phyloP scores from a whole-genome alignment of 2,888 invertebrate species.

The Tenthredo distinguenda region DNA sequence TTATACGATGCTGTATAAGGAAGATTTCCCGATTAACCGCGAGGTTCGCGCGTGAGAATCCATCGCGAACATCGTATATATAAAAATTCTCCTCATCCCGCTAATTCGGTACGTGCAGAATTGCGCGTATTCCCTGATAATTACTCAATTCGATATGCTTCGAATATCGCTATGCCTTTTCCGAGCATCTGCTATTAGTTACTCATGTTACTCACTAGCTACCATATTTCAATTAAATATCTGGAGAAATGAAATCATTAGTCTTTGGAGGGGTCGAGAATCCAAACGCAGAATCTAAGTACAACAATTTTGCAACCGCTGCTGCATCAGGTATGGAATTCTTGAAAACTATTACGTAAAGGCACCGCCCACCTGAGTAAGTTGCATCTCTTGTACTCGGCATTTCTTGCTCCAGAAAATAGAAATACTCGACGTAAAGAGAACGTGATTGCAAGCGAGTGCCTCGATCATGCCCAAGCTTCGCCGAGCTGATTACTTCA shows the following conservation, averaged over 20 bases:
- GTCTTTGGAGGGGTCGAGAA: not conserved
- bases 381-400: conserved; percentile 26
- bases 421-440: conserved; percentile 17
- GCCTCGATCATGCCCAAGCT: conserved; percentile 25
- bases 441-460: conserved; percentile 33
- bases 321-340: not conserved
- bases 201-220: not conserved
- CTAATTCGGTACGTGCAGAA: not conserved
- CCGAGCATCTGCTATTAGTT: not conserved
- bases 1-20: conserved; percentile 8
- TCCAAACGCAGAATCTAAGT: not conserved
- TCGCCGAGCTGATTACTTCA: conserved; percentile 50
- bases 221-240: not conserved
- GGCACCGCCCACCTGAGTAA: conserved; percentile 16
- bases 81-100: not conserved
- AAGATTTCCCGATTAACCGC: not conserved
- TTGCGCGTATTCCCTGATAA: not conserved
- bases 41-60: conserved; percentile 9
- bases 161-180: not conserved
- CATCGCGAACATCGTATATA: not conserved
- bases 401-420: conserved; percentile 40
- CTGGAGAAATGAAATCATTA: not conserved
- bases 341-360: conserved; percentile 31
- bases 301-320: not conserved
- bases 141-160: not conserved